Conservation (phyloP, 2,797 vertebrate genomes). For the Acanthornis magna region DNA sequence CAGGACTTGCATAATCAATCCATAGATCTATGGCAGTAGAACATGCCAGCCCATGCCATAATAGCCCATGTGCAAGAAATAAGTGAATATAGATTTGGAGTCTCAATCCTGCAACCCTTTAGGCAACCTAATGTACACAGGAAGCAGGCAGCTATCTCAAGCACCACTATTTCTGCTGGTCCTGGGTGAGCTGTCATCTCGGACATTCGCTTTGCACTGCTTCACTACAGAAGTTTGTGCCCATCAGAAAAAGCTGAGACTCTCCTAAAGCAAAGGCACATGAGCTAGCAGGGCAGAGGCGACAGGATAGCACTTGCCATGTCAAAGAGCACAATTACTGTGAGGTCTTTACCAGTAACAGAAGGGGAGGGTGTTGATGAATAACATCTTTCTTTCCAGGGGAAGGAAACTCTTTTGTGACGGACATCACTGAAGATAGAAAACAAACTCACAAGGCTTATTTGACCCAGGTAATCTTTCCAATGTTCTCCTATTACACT, state of each 20-base stretch:
- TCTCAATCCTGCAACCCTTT: neutral
- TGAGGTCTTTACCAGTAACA: neutral
- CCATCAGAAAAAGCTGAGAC: neutral
- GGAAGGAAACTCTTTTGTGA: neutral
- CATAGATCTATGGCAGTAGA: neutral
- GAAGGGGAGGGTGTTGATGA: neutral
- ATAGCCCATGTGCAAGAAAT: neutral
- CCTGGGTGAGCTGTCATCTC: neutral
- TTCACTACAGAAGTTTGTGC: neutral
- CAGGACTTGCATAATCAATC: neutral
- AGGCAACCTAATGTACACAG: too few species aligned
- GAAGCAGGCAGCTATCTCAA: neutral
- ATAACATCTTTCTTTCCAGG: neutral
- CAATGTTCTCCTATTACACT: accelerated
- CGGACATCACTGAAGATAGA: neutral
- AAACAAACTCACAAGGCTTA: neutral
- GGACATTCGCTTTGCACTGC: neutral
- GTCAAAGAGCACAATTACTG: neutral
- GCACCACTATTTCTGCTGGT: neutral
- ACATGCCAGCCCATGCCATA: neutral
- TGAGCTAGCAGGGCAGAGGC: neutral
- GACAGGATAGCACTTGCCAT: neutral
- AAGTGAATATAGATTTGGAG: neutral
- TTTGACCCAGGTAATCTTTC: neutral
- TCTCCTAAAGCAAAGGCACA: neutral